Percentiles rank a stretch among this genome's conserved stretches.
Conservation (phyloP, 1,140 invertebrate genomes). For the silkworm (Bombyx mori) region ASM3026992v2 NC_085128.1:6294001-6294500, state of each 20-base stretch:
- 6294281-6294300: no score
- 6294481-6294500: conserved; percentile 15
- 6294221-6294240: no score
- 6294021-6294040: conserved; percentile 37
- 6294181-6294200: background rate
- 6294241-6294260: no score
- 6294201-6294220: background rate
- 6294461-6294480: conserved; percentile 15
- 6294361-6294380: background rate
- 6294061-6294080: conserved; percentile 25
- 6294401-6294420: conserved; percentile 43
- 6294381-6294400: conserved; percentile 3
- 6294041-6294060: conserved; percentile 34
- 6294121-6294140: conserved; percentile 22
- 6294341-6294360: no score
- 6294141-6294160: no score
- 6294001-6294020: conserved; percentile 21
- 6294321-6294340: no score
- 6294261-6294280: no score
- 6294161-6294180: background rate
- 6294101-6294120: conserved; percentile 25
- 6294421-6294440: conserved; percentile 16
- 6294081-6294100: conserved; percentile 24
- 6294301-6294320: no score
- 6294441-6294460: conserved; percentile 16